Base-by-base conservation (phyloP, 2,797 vertebrate species). In the Epinephelus coioides region DNA sequence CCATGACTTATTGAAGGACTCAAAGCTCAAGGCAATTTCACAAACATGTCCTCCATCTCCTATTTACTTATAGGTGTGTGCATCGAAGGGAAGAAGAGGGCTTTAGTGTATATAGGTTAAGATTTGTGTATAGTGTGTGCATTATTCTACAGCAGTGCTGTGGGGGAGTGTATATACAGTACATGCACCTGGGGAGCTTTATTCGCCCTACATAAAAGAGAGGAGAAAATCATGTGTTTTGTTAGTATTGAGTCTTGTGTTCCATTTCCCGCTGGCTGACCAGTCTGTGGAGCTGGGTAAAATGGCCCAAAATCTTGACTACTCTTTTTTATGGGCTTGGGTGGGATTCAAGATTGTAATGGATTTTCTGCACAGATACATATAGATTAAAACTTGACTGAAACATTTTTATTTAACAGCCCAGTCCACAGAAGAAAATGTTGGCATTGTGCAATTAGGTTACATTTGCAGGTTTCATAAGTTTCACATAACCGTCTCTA, bases 11-110 rank as follows among this genome's bases (percentile, higher is more conserved):
- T 91, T 89, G 84, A 87, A 64, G 83, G 89, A 78, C 89, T 88
- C 89, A 85, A 91, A 84, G 80, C 91, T 92, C 88, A 85, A 85
- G 94, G 86, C 90, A 92, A 91, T 94, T 94, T 92, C 90, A 88
- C 90, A 90, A 93, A 94, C 89, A 85, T 85, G 82, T 91, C 82
- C 76, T 85, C 88, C 81, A 79, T 86, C 81, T 88, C 76, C 76
- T 89, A 78, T 94, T 93, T 92, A 88, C 88, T 88, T 70, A 74
- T 64, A 79, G 74, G 66, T 90, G 88, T 93, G 92, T 84, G 88
- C 90, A 90, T 27, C 89, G 88, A 87, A 89, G 87, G 69, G 83
- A 79, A 76, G 76, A 86, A 64, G 57, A 64, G 64, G 49, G 60
- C 74, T 89, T 88, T 77, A 57, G 77, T 76, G 68, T 66, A 56